Base-by-base conservation (phyloP, 2,113 vertebrate genomes). In the Ptychochromis oligacanthus region DNA sequence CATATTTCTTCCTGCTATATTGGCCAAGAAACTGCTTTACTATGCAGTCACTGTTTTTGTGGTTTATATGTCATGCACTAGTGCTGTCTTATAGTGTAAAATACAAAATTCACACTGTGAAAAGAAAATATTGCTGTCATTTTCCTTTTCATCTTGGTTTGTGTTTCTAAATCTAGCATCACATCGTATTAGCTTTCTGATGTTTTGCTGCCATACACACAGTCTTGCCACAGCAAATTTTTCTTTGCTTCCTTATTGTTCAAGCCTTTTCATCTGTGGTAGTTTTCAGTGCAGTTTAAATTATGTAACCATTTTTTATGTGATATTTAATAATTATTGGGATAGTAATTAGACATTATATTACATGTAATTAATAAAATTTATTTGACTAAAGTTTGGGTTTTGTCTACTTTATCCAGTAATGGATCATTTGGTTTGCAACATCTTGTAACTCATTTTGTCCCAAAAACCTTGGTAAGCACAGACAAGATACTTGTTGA, bases 321-420 rank as follows among this genome's bases (percentile, higher is more conserved):
- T 93, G 74, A 87, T 94, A 95, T 95, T 95, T 94, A 95, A 95
- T 93, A 93, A 92, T 86, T 93, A 93, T 94, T 90, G 87, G 88
- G 81, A 92, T 93, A 92, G 82, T 91, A 90, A 75, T 85, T 84
- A 91, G 79, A 88, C 89, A 91, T 85, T 91, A 91, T 90, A 91
- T 87, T 89, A 91, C 89, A 87, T 91, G 78, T 87, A 92, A 91
- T 92, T 88, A 92, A 92, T 91, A 88, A 90, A 91, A 82, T 67
- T 87, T 76, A 92, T 94, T 94, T 93, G 88, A 93, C 90, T 82
- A 86, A 74, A 80, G 6, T 70, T 13, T 31, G 54, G 8, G 2
- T 56, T 81, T 64, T 64, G 75, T 59, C 81, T 61, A 1, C 58
- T 80, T 28, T 81, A 7, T 72, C 70, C 7, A 31, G 26, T 8